These are phyloP conservation scores for Drosophila azteca DNA, from an alignment of 1,140 invertebrate species.

Conservation along the genomic window DNA sequence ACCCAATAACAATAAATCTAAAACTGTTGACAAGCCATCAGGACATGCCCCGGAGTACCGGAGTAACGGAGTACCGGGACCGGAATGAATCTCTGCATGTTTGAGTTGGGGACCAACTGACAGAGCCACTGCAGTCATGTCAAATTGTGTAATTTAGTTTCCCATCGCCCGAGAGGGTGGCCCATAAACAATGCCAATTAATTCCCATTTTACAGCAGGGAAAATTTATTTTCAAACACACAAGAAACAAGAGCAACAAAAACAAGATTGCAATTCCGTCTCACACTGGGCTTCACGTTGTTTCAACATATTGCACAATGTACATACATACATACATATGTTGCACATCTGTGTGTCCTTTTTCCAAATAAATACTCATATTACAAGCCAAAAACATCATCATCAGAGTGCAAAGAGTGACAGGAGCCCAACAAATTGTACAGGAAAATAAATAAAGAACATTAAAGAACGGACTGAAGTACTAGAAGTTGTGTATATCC, in stretches of 20 bases:
- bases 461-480: neutral
- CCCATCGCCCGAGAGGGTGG: neutral
- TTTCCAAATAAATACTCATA: neutral
- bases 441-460: neutral
- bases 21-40: constrained; percentile 60
- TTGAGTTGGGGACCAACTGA: neutral
- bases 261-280: neutral
- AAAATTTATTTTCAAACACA: constrained; percentile 42
- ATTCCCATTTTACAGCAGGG: constrained; percentile 42
- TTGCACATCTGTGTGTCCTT: neutral
- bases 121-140: constrained; percentile 21
- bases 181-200: constrained; percentile 45
- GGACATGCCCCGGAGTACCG: constrained; percentile 17
- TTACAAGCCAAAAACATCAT: constrained; percentile 17
- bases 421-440: neutral
- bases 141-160: constrained; percentile 26
- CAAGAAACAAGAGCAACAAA: neutral
- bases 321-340: too few relatives aligned
- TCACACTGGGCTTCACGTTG: neutral
- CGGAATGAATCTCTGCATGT: neutral
- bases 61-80: too few relatives aligned
- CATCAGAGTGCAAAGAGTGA: constrained; percentile 5
- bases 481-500: too few relatives aligned
- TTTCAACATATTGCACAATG: too few relatives aligned
- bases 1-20: constrained; percentile 62